A percentile compares a stretch with the other conserved stretches of the same genome.
Evolutionary conservation across 1,140 invertebrate genomes (phyloP).

Genomic region (Sinella curviseta): DNA sequence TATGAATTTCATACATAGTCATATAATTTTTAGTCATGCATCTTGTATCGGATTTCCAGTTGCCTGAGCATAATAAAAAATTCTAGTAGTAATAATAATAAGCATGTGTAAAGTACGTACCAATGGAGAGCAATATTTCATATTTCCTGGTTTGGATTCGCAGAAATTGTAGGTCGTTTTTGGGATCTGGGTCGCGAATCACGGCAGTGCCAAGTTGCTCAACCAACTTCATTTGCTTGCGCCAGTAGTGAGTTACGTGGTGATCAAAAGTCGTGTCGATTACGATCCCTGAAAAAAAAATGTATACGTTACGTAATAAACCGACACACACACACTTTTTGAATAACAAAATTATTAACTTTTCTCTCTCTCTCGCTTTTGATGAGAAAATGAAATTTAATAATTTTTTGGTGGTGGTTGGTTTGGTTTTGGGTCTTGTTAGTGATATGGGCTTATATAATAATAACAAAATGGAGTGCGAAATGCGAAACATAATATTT

Average conservation of each 20-base stretch:
- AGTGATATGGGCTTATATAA: no score
- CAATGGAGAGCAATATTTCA: conserved; percentile 93
- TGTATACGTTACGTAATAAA: no score
- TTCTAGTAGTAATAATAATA: no score
- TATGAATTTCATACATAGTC: background rate
- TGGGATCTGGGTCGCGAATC: conserved; percentile 90
- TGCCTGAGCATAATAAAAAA: no score
- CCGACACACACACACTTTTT: conserved; percentile 57
- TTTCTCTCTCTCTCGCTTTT: background rate
- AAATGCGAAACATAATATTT: no score
- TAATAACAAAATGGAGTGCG: no score
- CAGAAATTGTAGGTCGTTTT: conserved; percentile 93
- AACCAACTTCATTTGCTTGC: conserved; percentile 84
- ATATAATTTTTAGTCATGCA: no score
- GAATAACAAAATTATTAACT: conserved; percentile 14
- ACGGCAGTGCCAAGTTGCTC: conserved; percentile 90
- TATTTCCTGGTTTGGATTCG: conserved; percentile 92
- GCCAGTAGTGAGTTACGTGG: conserved; percentile 90
- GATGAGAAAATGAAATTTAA: no score
- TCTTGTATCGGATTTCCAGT: no score
- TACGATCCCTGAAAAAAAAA: conserved; percentile 66
- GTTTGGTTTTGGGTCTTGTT: no score
- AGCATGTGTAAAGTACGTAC: conserved; percentile 52
- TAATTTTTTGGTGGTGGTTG: no score
- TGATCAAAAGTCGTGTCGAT: conserved; percentile 95